Evolutionary conservation across 2,888 invertebrate species (phyloP), one percentile per base, ranked within the genome.

Genomic region (Dasysyrphus albostriatus): DNA sequence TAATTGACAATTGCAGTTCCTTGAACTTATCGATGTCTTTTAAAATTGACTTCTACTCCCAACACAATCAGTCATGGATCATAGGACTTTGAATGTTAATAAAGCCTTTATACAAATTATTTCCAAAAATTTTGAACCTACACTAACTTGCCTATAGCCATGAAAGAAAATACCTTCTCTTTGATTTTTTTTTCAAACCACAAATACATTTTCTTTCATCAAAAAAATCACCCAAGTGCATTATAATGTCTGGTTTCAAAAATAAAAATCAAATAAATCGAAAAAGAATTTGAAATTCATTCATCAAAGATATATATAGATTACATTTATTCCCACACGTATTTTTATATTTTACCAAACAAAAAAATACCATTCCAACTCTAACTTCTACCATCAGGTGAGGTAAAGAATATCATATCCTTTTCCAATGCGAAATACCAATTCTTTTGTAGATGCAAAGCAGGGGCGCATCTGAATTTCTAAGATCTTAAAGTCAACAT

Each of bases 261-360:
- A 39, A 19, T 7, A 19, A 19, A 39, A 65, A 6, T 47, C 34
- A 34, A 34, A 65, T 32, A 32, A 56, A 65, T 67, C 47, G 19
- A 67, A 19, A 47, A 72, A 37, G 29, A 51, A 54, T 51, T 54
- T 44, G 37, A 78, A 73, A 78, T 73, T 78, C 83, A 73, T 83
- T 83, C 73, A 73, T 83, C 77, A 69, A 58, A 72, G 67, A 73
- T 73, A 76, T 29, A 73, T 73, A 76, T 29, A 29, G 6, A 29
- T 29, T 2, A 77, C 44, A 83, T 83, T 67, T 56, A 78, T 77
- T 83, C 77, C 77, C 73, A 83, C 77, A 83, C 67, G 83, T 83
- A 77, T 42, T 51, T 58, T n/a, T 37, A 67, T 65, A 65, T 37
- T 32, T 0, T 51, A 2, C 8, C 37, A 42, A 47, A n/a, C n/a